A percentile compares a stretch with the other conserved stretches of the same genome.
These are phyloP conservation scores for Xiphophorus hellerii DNA, from an alignment of 2,113 vertebrate species.

Conservation along the genomic window DNA sequence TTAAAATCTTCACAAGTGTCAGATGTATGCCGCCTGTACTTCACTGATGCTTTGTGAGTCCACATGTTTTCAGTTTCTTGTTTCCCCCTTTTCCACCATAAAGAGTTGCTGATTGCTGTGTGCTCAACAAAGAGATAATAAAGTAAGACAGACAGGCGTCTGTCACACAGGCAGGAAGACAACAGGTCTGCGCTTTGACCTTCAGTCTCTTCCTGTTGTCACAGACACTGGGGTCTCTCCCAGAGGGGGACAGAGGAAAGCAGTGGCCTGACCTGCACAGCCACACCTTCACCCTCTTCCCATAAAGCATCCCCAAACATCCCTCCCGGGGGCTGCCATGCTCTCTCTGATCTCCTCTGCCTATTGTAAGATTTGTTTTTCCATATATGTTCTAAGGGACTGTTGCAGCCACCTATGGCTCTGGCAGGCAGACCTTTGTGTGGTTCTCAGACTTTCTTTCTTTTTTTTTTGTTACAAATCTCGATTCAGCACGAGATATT, in stretches of 20 bases:
- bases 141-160: slow-evolving; percentile 53
- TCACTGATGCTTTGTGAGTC: not conserved
- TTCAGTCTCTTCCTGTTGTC: slow-evolving; percentile 69
- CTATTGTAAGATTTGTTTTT: slow-evolving; percentile 70
- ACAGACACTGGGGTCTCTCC: slow-evolving; percentile 49
- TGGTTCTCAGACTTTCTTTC: slow-evolving; percentile 15
- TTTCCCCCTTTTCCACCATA: not conserved
- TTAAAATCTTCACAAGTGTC: not conserved
- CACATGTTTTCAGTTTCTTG: not conserved
- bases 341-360: slow-evolving; percentile 56
- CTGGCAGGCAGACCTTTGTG: slow-evolving; percentile 35
- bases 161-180: slow-evolving; percentile 70
- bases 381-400: slow-evolving; percentile 39
- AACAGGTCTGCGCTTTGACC: slow-evolving; percentile 66
- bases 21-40: not conserved
- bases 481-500: not conserved
- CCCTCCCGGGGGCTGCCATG: slow-evolving; percentile 17
- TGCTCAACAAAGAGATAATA: not conserved
- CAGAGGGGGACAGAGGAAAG: slow-evolving; percentile 58
- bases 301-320: slow-evolving; percentile 43
- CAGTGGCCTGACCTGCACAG: slow-evolving; percentile 47
- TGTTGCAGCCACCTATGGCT: slow-evolving; percentile 36
- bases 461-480: not conserved
- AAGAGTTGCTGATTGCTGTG: not conserved
- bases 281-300: slow-evolving; percentile 48